Evolutionary conservation across 2,888 invertebrate genomes (phyloP), one percentile per base, ranked within the genome.

Genomic region (Auanema sp.): DNA sequence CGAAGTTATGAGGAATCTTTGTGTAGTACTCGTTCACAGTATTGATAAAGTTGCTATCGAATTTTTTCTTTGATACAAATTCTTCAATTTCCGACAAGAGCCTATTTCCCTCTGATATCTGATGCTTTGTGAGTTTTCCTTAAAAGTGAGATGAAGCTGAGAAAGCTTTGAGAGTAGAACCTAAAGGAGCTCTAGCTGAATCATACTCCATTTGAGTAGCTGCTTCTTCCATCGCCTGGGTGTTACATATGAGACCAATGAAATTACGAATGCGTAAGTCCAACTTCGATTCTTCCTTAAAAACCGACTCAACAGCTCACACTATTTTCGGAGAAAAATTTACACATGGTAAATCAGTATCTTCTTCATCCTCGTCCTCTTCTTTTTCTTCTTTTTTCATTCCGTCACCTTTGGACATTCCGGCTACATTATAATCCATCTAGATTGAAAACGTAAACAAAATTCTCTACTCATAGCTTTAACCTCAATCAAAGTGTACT

Each of bases 1-100:
- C 56, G 43, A 65, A 65, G 18, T 50, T 44, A 84, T 98, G 98
- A 0, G 98, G 98, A 68, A 98, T 91, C 55, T 94, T 86, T 0
- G 96, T 94, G 84, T 93, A 98, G 86, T 98, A 98, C 79, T 72
- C 68, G 59, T 71, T 76, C 21, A 66, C 63, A 14, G 52, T 50
- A 16, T 71, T 65, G n/a, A 76, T 59, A 47, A 84, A 75, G 5
- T 78, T 78, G 16, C 63, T 64, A 23, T 84, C 84, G 61, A 81
- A 81, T 25, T 83, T 78, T 8, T 82, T 81, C 18, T 42, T 12
- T 4, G 52, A 49, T 12, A 76, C 67, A 47, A 54, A 56, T n/a
- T 75, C 70, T 66, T 86, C 87, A 41, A 87, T 86, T 58, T 82
- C 79, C 76, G 85, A 85, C 60, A 87, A 72, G 3, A 86, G 85